Evolutionary conservation across 2,888 invertebrate species (phyloP).

Genomic region (Trimorus sp.): DNA sequence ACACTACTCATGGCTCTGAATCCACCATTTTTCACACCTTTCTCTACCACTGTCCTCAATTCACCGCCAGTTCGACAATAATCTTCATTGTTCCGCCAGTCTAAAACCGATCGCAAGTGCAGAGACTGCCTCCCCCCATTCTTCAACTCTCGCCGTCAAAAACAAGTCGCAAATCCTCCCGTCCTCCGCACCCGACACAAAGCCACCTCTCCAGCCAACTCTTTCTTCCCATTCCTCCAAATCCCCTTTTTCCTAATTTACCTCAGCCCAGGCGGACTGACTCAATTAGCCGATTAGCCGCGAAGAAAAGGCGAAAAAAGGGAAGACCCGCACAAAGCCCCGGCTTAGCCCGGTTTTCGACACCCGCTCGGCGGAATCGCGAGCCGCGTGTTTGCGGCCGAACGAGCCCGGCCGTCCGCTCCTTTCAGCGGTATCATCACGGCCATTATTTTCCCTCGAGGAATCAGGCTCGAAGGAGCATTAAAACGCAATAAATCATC

Average conservation of each 20-base stretch:
- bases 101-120: too few species aligned
- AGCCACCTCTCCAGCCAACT: neutral
- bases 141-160: too few species aligned
- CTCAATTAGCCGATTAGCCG: slow-evolving; percentile 43
- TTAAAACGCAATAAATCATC: slow-evolving; percentile 60
- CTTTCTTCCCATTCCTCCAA: neutral
- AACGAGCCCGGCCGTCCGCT: slow-evolving; percentile 43
- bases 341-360: slow-evolving; percentile 47
- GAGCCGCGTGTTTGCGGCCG: slow-evolving; percentile 29
- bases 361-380: slow-evolving; percentile 29
- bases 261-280: slow-evolving; percentile 1
- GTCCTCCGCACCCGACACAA: too few species aligned
- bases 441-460: slow-evolving; percentile 56
- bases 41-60: too few species aligned
- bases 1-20: too few species aligned
- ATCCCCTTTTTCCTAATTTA: neutral
- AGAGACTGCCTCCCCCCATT: too few species aligned
- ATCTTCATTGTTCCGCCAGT: too few species aligned
- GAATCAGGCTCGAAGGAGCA: slow-evolving; percentile 65
- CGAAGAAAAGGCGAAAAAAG: slow-evolving; percentile 13
- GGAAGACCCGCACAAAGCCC: slow-evolving; percentile 7
- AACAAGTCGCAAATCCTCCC: too few species aligned
- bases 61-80: too few species aligned
- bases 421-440: slow-evolving; percentile 54
- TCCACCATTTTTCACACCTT: too few species aligned